Evolutionary conservation across 2,888 invertebrate species (phyloP).

Genomic region (Drosophila basisetae): DNA sequence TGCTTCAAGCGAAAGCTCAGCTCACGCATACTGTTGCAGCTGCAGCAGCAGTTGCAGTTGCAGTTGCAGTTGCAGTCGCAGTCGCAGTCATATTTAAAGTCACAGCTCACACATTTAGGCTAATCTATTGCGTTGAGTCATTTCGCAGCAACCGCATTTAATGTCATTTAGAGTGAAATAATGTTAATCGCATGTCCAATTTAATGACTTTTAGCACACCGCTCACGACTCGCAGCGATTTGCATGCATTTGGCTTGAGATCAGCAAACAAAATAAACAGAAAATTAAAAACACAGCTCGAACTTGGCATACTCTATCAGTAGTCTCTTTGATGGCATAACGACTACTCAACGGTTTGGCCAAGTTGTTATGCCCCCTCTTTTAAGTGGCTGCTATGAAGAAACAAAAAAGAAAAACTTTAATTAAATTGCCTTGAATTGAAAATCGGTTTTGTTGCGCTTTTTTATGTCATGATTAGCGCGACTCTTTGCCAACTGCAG

Average conservation of each 20-base stretch:
- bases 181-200: slow-evolving; percentile 79
- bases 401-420: slow-evolving; percentile 46
- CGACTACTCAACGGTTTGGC: not conserved
- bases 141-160: slow-evolving; percentile 56
- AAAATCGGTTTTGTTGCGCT: slow-evolving; percentile 81
- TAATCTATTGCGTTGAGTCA: slow-evolving; percentile 56
- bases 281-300: not conserved
- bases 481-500: slow-evolving; percentile 31
- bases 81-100: slow-evolving; percentile 5
- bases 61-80: not conserved
- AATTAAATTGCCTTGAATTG: slow-evolving; percentile 81
- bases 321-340: not conserved
- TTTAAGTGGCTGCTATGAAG: slow-evolving; percentile 1
- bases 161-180: slow-evolving; percentile 76
- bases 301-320: slow-evolving; percentile 17
- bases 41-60: not conserved
- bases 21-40: not conserved
- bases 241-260: slow-evolving; percentile 57
- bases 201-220: slow-evolving; percentile 74
- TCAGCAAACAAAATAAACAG: slow-evolving; percentile 53
- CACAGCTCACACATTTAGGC: slow-evolving; percentile 52
- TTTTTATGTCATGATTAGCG: slow-evolving; percentile 82
- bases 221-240: slow-evolving; percentile 51
- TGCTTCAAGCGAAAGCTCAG: slow-evolving; percentile 16
- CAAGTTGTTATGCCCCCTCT: slow-evolving; percentile 1